Evolutionary conservation across 2,113 vertebrate species (phyloP).

Genomic region (Oenanthe oenanthe): DNA sequence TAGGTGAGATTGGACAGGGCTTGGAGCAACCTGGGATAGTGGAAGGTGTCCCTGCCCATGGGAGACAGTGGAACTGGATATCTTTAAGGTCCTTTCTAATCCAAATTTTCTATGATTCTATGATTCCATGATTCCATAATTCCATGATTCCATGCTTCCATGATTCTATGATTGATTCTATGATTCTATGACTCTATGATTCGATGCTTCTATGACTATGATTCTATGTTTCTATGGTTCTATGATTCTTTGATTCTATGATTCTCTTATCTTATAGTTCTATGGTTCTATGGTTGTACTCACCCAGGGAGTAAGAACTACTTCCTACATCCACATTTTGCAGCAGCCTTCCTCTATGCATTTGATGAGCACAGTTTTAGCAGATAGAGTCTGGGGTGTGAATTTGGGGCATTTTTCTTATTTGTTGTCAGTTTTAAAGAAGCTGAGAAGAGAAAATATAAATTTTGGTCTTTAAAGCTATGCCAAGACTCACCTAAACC

Average conservation of each 20-base stretch:
- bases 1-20: fast-evolving
- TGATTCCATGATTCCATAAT: not conserved
- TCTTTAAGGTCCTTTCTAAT: not conserved
- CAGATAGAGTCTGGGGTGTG: fast-evolving
- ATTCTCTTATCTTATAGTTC: not conserved
- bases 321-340: not conserved
- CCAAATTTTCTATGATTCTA: not conserved
- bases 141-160: no score
- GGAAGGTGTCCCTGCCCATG: not conserved
- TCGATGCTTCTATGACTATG: not conserved
- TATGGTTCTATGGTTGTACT: not conserved
- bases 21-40: not conserved
- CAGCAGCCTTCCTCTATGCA: not conserved
- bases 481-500: not conserved
- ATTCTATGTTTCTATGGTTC: no score
- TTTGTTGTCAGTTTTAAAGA: not conserved
- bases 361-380: not conserved
- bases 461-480: fast-evolving
- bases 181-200: not conserved
- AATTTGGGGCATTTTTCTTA: not conserved
- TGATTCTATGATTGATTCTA: no score
- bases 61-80: fast-evolving
- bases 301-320: not conserved
- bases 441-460: not conserved
- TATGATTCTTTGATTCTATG: not conserved